Conservation (phyloP, 2,888 invertebrate species). For the Drosophila emarginata region DNA sequence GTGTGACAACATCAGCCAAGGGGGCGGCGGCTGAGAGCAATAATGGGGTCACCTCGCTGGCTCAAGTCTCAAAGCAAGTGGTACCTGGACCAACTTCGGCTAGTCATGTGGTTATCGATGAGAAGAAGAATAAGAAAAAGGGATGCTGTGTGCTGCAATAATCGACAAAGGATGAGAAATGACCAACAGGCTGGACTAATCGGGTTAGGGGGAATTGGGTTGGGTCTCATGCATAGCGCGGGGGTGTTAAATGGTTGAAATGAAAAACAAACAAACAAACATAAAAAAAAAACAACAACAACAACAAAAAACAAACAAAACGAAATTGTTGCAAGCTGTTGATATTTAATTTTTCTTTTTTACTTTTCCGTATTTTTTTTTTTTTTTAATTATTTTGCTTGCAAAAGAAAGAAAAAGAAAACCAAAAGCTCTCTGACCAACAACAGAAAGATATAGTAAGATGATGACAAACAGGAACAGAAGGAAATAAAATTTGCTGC, state of each 20-base stretch:
- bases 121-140: conserved; percentile 97
- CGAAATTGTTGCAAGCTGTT: conserved; percentile 45
- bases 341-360: conserved; percentile 51
- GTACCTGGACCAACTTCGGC: conserved; percentile 91
- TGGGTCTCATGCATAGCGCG: conserved; percentile 1
- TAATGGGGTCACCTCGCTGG: conserved; percentile 81
- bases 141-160: conserved; percentile 97
- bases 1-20: conserved; percentile 48
- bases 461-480: conserved; percentile 26
- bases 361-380: conserved; percentile 22
- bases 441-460: conserved; percentile 6
- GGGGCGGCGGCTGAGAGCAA: conserved; percentile 56
- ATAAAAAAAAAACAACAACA: neutral
- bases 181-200: conserved; percentile 14
- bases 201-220: neutral
- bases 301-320: neutral
- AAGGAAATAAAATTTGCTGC: conserved; percentile 20
- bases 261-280: neutral
- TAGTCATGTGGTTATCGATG: conserved; percentile 90
- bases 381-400: conserved; percentile 46
- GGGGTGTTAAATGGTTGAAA: neutral
- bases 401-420: conserved; percentile 22
- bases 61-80: conserved; percentile 84
- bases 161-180: conserved; percentile 44
- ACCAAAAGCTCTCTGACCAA: conserved; percentile 54